These are phyloP conservation scores for Hyphantria cunea DNA, from an alignment of 1,140 invertebrate genomes.

Conservation along the genomic window DNA sequence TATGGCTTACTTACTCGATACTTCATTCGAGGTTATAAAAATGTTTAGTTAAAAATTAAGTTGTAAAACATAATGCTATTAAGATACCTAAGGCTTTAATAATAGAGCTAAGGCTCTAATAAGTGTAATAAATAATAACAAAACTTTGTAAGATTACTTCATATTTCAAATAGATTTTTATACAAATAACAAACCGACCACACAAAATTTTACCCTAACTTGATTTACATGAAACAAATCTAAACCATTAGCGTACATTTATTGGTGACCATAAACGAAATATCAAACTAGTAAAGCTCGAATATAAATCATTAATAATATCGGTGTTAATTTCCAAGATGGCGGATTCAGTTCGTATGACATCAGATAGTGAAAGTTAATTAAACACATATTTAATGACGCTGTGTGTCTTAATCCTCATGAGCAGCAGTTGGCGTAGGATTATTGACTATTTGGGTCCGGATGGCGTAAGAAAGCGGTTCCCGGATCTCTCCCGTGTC, in stretches of 20 bases:
- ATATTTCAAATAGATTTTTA: background rate
- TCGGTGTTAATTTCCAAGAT: slow-evolving; percentile 16
- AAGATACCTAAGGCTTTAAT: too few species aligned
- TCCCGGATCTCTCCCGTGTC: too few species aligned
- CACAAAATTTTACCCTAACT: background rate
- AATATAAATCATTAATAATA: slow-evolving; percentile 14
- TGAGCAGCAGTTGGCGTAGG: slow-evolving; percentile 15
- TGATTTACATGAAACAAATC: slow-evolving; percentile 8
- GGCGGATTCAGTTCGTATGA: slow-evolving; percentile 48
- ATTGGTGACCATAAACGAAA: slow-evolving; percentile 8
- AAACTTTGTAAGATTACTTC: background rate
- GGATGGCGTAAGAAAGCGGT: too few species aligned
- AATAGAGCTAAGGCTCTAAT: too few species aligned
- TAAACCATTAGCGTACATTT: slow-evolving; percentile 11
- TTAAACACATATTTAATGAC: slow-evolving; percentile 47
- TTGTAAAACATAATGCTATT: too few species aligned
- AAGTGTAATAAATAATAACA: too few species aligned
- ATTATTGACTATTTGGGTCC: too few species aligned
- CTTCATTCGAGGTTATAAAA: too few species aligned
- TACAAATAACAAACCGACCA: background rate
- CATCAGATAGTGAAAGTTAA: slow-evolving; percentile 62
- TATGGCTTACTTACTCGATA: too few species aligned
- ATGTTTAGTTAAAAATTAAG: too few species aligned
- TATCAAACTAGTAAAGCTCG: slow-evolving; percentile 2
- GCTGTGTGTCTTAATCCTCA: slow-evolving; percentile 34